Base-by-base conservation (phyloP, 2,113 vertebrate genomes). In the Pao palembangensis region DNA sequence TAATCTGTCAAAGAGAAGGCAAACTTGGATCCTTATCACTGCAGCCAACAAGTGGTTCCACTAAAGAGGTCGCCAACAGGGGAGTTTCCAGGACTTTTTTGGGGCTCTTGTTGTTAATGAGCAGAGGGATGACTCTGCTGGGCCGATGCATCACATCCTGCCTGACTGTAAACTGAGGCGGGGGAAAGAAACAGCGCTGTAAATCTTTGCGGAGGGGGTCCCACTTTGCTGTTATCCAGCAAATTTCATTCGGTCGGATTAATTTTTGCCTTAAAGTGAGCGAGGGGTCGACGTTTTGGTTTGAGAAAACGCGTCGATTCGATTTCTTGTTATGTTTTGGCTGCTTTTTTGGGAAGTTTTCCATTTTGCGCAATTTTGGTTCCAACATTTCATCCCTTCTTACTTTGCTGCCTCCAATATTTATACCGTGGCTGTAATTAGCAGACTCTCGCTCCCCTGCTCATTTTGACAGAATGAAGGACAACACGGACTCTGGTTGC, bases 261-360 rank as follows among this genome's bases (percentile, higher is more conserved):
- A 38, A 38, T 38, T 38, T 38, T 38, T 38, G 10, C 34, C 34
- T 12, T 38, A 38, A 10, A 38, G 34, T 11, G 11, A 38, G 8
- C 34, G 34, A 38, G 34, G 34, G 34, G 34, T 38, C 2, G 34
- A 12, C 8, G 8, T 38, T 38, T 38, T 38, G 34, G 16, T 52
- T 66, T 56, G 91, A 91, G 89, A 81, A 52, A 28, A 91, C 79
- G 88, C 91, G 89, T 86, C 64, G 87, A 85, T 88, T 81, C 86
- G 65, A 61, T 69, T 82, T 70, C 90, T 92, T 78, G 81, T 17
- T n/a, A 87, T 82, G 88, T 83, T 81, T 82, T 83, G 43, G 81
- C 68, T 25, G 64, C 69, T 65, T 75, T 47, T 17, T 28, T 3
- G 25, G 78, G 47, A 64, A 71, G 14, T 52, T 69, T 66, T 72